A percentile compares a stretch with the other conserved stretches of the same genome.
Conservation (phyloP, 2,113 vertebrate genomes). For the Sinosuthora webbiana region DNA sequence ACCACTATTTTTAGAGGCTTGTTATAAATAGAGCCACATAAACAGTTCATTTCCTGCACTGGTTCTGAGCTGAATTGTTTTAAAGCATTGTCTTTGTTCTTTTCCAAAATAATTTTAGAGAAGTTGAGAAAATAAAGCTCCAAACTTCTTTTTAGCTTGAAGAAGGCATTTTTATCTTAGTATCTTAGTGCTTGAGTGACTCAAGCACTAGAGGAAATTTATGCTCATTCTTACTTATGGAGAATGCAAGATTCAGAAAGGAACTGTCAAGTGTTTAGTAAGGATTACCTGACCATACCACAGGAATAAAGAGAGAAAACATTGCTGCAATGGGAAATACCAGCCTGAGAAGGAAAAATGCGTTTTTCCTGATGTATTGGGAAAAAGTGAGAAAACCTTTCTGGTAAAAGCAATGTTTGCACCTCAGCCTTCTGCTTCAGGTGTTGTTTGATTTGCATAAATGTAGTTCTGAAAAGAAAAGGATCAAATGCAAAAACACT, state of each 20-base stretch:
- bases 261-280: not conserved
- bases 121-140: accelerated
- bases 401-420: not conserved
- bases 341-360: not conserved
- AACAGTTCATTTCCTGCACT: not conserved
- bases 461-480: not conserved
- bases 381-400: not conserved
- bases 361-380: not conserved
- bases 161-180: not conserved
- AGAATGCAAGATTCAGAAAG: not conserved
- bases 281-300: not conserved
- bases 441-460: not conserved
- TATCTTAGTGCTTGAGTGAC: too few species aligned
- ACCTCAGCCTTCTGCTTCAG: not conserved
- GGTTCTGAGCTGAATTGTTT: not conserved
- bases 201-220: not conserved
- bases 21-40: not conserved
- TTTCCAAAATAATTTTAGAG: not conserved
- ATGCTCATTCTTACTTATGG: not conserved
- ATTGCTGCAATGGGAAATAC: not conserved
- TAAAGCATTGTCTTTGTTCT: not conserved
- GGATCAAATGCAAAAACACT: not conserved
- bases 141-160: not conserved
- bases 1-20: not conserved
- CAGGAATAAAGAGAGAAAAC: not conserved